A percentile compares a stretch with the other conserved stretches of the same genome.
These are phyloP conservation scores for Pontoporia blainvillei DNA, from an alignment of 2,113 vertebrate species.

Conservation along the genomic window DNA sequence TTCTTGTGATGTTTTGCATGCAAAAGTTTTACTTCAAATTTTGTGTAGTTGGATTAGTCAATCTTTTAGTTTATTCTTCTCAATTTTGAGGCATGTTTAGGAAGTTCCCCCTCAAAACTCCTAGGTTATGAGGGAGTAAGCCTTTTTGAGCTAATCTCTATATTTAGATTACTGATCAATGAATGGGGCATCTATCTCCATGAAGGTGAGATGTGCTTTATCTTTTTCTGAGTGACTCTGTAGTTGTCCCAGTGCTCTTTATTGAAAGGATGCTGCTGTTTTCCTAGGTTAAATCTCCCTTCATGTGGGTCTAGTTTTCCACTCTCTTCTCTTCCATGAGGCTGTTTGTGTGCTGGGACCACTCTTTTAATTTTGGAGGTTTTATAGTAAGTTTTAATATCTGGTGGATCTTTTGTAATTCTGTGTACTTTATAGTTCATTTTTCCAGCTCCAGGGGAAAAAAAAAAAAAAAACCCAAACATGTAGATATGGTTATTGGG, in stretches of 20 bases:
- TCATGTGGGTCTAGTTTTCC: accelerated
- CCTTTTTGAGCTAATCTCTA: neutral
- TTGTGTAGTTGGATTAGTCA: neutral
- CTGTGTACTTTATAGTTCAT: neutral
- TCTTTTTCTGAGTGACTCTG: neutral
- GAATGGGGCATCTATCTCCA: neutral
- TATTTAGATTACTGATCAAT: neutral
- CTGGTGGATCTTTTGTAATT: neutral
- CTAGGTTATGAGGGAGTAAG: neutral
- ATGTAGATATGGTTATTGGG: neutral
- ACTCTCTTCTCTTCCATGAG: neutral
- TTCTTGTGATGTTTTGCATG: neutral
- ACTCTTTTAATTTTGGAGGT: neutral
- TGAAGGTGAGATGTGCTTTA: neutral
- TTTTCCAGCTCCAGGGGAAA: neutral
- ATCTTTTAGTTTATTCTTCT: neutral
- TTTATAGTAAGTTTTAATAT: neutral
- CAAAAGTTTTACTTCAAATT: neutral
- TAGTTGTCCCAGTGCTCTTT: neutral
- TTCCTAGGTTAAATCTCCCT: neutral
- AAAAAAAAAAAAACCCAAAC: neutral
- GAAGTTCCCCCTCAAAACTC: neutral
- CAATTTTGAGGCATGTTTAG: neutral
- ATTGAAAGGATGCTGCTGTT: no score
- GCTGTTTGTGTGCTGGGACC: neutral